Base-by-base conservation (phyloP, 2,113 vertebrate genomes). In the Tragulus kanchil region DNA sequence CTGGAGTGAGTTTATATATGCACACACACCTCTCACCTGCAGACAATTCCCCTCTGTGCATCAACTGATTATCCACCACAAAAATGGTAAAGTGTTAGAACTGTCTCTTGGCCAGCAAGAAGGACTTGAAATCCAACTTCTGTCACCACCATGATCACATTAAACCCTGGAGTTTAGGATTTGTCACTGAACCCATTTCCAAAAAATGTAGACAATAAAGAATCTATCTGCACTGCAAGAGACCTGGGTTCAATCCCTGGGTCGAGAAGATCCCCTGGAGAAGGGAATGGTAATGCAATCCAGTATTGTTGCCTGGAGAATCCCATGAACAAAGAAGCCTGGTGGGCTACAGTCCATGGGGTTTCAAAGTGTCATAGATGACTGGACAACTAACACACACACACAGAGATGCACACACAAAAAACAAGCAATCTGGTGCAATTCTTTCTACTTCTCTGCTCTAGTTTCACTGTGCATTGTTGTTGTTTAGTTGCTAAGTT, bases 21-120 rank as follows among this genome's bases (percentile, higher is more conserved):
- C 3, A 3, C 16, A 28, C 9, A 54, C 2, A 15, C 0, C 4
- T 6, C 19, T 56, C 28, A 45, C 73, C 8, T 50, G 7, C 7
- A 85, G 36, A 3, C 16, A 65, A 48, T 17, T 17, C 54, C n/a
- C 7, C 36, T 79, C 36, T 87, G 16, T 14, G 28, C 12, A 45
- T 58, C 25, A 54, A 14, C 4, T 1, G 1, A 19, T 28, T 52
- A 59, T 54, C 28, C 5, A 71, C 23, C 31, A 42, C 1, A 8
- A 64, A 84, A 77, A 9, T 0, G 56, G 26, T 21, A 17, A 92
- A 50, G 3, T 58, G 4, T 77, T 25, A 78, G 56, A 71, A 69
- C 26, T 59, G 4, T 65, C 26, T 77, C 89, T 81, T 16, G 31
- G 23, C 11, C 31, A 71, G 42, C 14, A 45, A 50, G 36, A 87